Evolutionary conservation across 2,888 invertebrate genomes (phyloP).

Genomic region (Ptilodon capucinus): DNA sequence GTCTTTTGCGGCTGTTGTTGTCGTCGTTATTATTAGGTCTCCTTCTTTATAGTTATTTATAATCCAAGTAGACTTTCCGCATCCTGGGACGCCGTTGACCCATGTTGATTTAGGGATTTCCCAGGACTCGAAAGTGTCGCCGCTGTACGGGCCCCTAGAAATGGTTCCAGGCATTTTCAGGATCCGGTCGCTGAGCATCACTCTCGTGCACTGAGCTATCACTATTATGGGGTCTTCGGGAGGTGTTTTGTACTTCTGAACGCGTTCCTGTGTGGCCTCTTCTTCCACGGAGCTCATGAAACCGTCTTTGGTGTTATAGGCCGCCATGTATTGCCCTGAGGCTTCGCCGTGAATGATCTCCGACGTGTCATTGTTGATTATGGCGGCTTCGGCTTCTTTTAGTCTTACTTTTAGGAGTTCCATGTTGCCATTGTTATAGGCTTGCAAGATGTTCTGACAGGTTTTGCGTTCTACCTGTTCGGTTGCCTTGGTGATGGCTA

Average conservation of each 20-base stretch:
- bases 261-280: neutral
- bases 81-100: slow-evolving; percentile 19
- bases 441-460: neutral
- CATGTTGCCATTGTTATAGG: neutral
- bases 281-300: slow-evolving; percentile 7
- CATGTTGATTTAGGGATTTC: slow-evolving; percentile 11
- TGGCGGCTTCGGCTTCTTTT: slow-evolving; percentile 15
- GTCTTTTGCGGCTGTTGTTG: slow-evolving; percentile 19
- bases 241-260: slow-evolving; percentile 5
- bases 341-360: slow-evolving; percentile 8
- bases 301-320: slow-evolving; percentile 2
- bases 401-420: slow-evolving; percentile 3
- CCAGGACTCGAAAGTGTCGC: neutral
- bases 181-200: slow-evolving; percentile 16
- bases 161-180: too few relatives aligned
- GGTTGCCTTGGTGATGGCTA: neutral
- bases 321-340: slow-evolving; percentile 10
- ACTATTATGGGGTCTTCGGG: slow-evolving; percentile 5
- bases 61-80: slow-evolving; percentile 22
- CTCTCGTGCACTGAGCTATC: slow-evolving; percentile 10
- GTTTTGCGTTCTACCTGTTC: neutral
- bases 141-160: neutral
- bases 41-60: slow-evolving; percentile 3
- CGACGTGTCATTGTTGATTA: slow-evolving; percentile 8
- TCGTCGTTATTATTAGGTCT: slow-evolving; percentile 14